Evolutionary conservation across 2,888 invertebrate genomes (phyloP), one percentile per base, ranked within the genome.

Genomic region (Macrosoma leucophasiata): DNA sequence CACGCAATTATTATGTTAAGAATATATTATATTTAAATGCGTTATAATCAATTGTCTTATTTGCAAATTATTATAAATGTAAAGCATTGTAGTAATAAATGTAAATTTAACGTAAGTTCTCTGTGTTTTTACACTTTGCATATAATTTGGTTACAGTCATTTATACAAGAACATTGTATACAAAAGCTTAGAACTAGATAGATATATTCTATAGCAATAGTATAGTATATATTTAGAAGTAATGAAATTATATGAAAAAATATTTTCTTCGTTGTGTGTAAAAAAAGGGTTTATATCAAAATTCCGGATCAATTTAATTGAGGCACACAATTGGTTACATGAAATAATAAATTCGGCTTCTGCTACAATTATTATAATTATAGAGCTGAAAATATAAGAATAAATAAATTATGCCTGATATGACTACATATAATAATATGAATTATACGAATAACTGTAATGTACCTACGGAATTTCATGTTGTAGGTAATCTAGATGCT

Each of bases 391-490:
- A 31, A 13, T 5, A 19, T n/a, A 19, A 11, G 24, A 24, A 21
- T 15, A 23, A 23, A 8, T 21, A 17, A n/a, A n/a, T n/a, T 13
- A 27, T 18, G 19, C 8, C n/a, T n/a, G n/a, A n/a, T 26, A 5
- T 21, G 22, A 20, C 15, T 27, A 14, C n/a, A 1, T 9, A 14
- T 22, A 9, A 26, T 9, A 14, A 25, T 25, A 24, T 13, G 19
- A 17, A 19, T 7, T 24, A 18, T 35, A 25, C 25, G 25, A 10
- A 1, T 32, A 50, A 62, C 65, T 72, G 66, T 73, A 74, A 72
- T 70, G 69, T 72, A 68, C 59, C 55, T 58, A 61, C 42, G 70
- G 69, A 71, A 71, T 69, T 71, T 39, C 52, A 55, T 55, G 56
- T 62, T 36, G 56, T 69, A 69, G 52, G 30, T 12, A 27, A 55